Evolutionary conservation across 37 sponge, comb jelly and placozoan species (phyloP).

Genomic region (Spongia lamella): DNA sequence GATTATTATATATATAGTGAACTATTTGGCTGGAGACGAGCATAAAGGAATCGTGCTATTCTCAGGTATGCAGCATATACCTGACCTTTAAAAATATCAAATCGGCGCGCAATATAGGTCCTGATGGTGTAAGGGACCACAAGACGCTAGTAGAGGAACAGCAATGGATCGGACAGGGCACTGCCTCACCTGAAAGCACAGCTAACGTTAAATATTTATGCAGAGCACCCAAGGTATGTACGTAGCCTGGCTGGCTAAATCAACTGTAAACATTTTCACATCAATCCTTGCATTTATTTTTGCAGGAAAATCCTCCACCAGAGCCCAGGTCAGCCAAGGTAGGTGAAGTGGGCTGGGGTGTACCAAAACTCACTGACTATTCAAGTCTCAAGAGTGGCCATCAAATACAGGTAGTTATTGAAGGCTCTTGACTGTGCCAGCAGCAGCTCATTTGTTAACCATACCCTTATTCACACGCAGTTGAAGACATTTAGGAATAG

Average conservation of each 20-base stretch:
- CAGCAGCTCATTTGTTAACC: background rate
- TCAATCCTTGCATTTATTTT: too few relatives aligned
- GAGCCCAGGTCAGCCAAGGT: conserved; percentile 50
- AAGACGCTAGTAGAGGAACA: conserved; percentile 42
- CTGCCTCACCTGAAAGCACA: conserved; percentile 76
- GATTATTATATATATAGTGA: too few relatives aligned
- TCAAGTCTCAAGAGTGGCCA: conserved; percentile 55
- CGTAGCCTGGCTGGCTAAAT: too few relatives aligned
- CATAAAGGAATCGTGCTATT: conserved; percentile 67
- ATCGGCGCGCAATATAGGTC: conserved; percentile 44
- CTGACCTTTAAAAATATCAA: background rate
- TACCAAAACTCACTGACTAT: conserved; percentile 48
- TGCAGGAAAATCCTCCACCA: conserved; percentile 57
- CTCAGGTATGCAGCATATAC: conserved; percentile 39
- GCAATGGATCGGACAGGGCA: conserved; percentile 67
- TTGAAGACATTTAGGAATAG: conserved; percentile 73
- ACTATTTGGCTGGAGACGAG: background rate
- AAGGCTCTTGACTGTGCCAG: background rate
- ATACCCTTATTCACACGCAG: conserved; percentile 16
- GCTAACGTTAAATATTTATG: conserved; percentile 67
- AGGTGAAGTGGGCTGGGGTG: conserved; percentile 91
- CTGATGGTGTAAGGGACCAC: conserved; percentile 79
- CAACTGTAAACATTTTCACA: too few relatives aligned
- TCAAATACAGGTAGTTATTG: conserved; percentile 71
- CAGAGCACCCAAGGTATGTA: conserved; percentile 56